These are phyloP conservation scores for Rana temporaria DNA, from an alignment of 2,113 vertebrate genomes.

Conservation along the genomic window DNA sequence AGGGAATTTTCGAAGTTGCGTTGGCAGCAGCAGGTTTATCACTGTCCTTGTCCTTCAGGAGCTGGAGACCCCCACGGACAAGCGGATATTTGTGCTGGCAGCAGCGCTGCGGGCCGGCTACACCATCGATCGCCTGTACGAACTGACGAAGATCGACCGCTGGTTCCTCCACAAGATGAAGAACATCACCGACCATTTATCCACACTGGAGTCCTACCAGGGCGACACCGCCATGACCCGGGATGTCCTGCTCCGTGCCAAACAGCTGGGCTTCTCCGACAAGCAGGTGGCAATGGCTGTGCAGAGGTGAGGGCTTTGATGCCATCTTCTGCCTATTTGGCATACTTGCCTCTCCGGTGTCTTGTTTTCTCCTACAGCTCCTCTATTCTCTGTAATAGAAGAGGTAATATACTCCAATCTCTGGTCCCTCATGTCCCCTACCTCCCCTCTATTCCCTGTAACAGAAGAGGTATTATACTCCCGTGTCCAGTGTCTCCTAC, in stretches of 20 bases:
- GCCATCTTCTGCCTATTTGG: no score
- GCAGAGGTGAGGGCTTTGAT: slow-evolving; percentile 80
- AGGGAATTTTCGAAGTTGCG: background rate
- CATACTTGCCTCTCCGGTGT: background rate
- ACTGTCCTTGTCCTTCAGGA: slow-evolving; percentile 73
- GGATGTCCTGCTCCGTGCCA: slow-evolving; percentile 83
- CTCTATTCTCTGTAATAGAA: no score
- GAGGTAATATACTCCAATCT: background rate
- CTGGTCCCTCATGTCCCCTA: no score
- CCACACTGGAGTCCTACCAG: slow-evolving; percentile 81
- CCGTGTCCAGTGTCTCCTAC: no score
- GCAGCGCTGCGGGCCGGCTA: slow-evolving; percentile 86
- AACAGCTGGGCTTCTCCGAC: slow-evolving; percentile 95
- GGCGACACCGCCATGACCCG: slow-evolving; percentile 78
- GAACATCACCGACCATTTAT: slow-evolving; percentile 83
- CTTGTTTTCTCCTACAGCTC: background rate
- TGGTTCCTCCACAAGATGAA: slow-evolving; percentile 99
- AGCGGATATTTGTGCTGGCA: slow-evolving; percentile 93
- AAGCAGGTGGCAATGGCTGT: slow-evolving; percentile 93
- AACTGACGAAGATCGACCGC: slow-evolving; percentile 94
- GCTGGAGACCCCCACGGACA: slow-evolving; percentile 92
- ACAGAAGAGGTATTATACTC: no score
- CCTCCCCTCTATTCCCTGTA: no score
- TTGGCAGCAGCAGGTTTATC: background rate
- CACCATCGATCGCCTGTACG: slow-evolving; percentile 88